Evolutionary conservation across 2,113 vertebrate genomes (phyloP), one percentile per base, ranked within the genome.

Genomic region (Raja brachyura): DNA sequence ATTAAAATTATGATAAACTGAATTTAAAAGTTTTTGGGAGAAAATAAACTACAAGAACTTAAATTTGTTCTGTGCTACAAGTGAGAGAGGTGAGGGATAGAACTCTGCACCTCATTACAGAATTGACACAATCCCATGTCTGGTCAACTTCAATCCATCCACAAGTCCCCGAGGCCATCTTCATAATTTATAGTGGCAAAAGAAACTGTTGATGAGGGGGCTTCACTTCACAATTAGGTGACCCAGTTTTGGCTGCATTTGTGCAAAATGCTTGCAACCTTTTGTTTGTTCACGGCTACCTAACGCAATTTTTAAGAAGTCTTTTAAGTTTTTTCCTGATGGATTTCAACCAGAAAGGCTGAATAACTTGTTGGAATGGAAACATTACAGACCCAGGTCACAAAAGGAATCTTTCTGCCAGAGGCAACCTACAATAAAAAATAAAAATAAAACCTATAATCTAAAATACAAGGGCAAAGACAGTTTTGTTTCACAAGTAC

Each of bases 171-270:
- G 22, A 68, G 31, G 63, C 66, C 59, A 70, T 22, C 18, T 70
- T 70, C 20, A 68, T 92, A 48, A 73, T 92, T 73, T 73, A 92
- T 20, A 68, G n/a, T 90, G 31, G 16, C 86, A 70, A 7, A 6
- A 70, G 68, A 39, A 63, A 25, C 18, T 10, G 20, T 74, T 92
- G 18, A 31, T 18, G 13, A 63, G 59, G 83, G 68, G 90, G 68
- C 31, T 92, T 73, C 90, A 92, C 68, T 92, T 92, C 90, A 74
- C 90, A 92, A 92, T 92, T 92, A 73, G 63, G 66, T 54, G 31
- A 92, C 33, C 33, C 33, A 92, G 22, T 73, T 92, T 59, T 48
- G 28, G 59, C 20, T 18, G 54, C 54, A 54, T 2, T 59, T 54
- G 90, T 54, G 31, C 20, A 92, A 90, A 90, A 70, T 5, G 1